Evolutionary conservation across 2,113 vertebrate species (phyloP).

Genomic region (Vireo altiloquus): DNA sequence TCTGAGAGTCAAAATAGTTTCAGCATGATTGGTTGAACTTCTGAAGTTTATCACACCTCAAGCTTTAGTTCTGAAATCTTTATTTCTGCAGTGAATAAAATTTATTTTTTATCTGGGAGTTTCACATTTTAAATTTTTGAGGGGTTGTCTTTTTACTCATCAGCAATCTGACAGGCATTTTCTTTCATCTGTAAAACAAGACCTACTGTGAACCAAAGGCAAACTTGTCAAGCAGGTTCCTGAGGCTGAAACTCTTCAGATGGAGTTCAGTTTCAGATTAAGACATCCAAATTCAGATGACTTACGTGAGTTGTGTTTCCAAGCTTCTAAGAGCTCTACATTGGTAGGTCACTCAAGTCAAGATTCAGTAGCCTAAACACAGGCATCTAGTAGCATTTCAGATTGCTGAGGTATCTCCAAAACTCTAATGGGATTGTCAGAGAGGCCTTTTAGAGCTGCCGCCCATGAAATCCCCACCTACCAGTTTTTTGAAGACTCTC

Average conservation of each 20-base stretch:
- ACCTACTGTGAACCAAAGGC: background rate
- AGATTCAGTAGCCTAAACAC: background rate
- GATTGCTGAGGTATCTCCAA: background rate
- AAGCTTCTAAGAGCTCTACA: background rate
- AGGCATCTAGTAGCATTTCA: background rate
- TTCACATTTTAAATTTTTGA: background rate
- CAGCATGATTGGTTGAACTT: background rate
- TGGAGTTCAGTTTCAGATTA: background rate
- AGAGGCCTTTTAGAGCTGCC: background rate
- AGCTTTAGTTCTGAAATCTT: background rate
- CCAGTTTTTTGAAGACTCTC: background rate
- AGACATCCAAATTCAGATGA: background rate
- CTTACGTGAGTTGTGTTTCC: background rate
- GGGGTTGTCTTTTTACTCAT: background rate
- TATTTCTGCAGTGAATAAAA: background rate
- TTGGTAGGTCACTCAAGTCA: background rate
- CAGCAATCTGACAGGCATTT: background rate
- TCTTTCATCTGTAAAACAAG: background rate
- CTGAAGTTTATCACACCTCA: background rate
- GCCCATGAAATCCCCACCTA: background rate
- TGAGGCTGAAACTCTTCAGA: background rate
- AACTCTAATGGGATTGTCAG: background rate
- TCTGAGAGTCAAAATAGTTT: background rate
- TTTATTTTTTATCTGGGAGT: background rate
- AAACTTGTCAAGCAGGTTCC: background rate